Base-by-base conservation (phyloP, 2,113 vertebrate species). In the Lynx canadensis region DNA sequence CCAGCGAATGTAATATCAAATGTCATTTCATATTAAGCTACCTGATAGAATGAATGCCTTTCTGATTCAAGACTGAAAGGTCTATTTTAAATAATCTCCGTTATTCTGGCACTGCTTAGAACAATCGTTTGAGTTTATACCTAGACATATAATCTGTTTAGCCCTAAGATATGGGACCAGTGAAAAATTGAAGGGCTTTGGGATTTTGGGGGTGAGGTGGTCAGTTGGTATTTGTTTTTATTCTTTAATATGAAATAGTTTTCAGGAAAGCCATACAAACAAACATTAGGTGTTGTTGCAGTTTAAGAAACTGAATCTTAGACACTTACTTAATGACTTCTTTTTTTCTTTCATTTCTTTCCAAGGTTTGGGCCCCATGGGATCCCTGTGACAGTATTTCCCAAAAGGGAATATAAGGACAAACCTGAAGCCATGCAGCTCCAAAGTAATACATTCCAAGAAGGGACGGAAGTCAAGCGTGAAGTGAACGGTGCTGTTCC, bases 351-450 rank as follows among this genome's bases (percentile, higher is more conserved):
- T 68, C 91, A 29, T 98, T 91, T 98, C 87, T 96, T 98, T 92
- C 73, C 73, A 98, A 99, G 99, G 99, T 99, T 99, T 94, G 99
- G 99, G 98, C 99, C 99, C 33, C 99, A 99, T 91, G 99, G 99
- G 94, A 99, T 99, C 97, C 99, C 99, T 97, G 99, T 99, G 99
- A 99, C 99, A 11, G 98, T 99, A 98, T 99, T 99, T 98, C 99
- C 99, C 85, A 99, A 99, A 97, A 99, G 99, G 94, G 99, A 99
- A 38, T 99, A 99, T 97, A 99, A 99, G 98, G 99, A 99, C 97
- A 99, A 99, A 96, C 99, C 99, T 1, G 99, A 99, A 98, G 98
- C 99, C 98, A 98, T 99, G 98, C 99, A 99, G 99, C 98, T 99
- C 66, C 99, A 99, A 98, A 99, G 98, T 95, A 98, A 98, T 98